Base-by-base conservation (phyloP, 2,113 vertebrate genomes). In the Piprites chloris region DNA sequence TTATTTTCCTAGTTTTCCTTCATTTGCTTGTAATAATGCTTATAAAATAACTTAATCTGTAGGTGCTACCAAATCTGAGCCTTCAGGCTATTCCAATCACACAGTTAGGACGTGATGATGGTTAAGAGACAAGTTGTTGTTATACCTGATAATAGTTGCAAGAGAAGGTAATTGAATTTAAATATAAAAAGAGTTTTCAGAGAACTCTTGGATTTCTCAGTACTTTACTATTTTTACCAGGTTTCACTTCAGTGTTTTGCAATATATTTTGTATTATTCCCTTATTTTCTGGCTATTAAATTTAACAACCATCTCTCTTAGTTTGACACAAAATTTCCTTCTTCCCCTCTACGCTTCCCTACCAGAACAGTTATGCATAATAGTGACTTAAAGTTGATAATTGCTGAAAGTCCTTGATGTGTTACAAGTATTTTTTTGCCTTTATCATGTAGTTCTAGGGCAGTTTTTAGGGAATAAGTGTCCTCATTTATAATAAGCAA, bases 1-100 rank as follows among this genome's bases (percentile, higher is more conserved):
- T 78, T 79, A 59, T 80, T 95, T 85, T 80, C 56, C 68, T 86
- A 80, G 55, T 84, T 96, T 94, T 86, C 55, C 67, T 96, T 93
- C 28, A 79, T 94, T 93, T 93, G 33, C 65, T 96, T 96, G 94
- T 97, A 95, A 90, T 96, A 96, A 93, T 65, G 66, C 72, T 85
- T 95, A 82, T 28, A 85, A 90, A 95, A 83, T 90, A 95, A 85
- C 74, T 88, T 66, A 67, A 66, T 92, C 82, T 96, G 74, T 68
- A 90, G 95, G 39, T 97, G 44, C 93, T 95, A 89, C 83, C 75
- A 76, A 81, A 81, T 63, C 73, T 63, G 55, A 87, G 86, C 85
- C 95, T 82, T 89, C 77, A 59, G 81, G 95, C 73, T 95, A 44
- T 86, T 93, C 66, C 65, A 82, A 18, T 89, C 79, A 61, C 89